phyloP scores from a whole-genome alignment of 2,113 vertebrate species.

The Redunca redunca region DNA sequence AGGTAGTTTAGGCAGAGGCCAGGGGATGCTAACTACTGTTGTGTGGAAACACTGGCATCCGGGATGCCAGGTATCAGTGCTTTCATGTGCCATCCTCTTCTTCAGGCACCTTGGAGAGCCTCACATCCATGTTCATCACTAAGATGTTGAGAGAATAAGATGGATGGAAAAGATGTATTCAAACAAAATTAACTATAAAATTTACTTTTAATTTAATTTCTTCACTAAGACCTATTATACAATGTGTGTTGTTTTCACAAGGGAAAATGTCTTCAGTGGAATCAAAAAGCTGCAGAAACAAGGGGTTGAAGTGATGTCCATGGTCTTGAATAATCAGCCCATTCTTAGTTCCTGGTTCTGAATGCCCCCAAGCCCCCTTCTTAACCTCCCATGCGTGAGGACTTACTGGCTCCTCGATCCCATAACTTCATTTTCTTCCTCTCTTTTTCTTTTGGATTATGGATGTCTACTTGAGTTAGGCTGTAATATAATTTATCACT shows the following conservation, averaged over 20 bases:
- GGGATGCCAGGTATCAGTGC: fast-evolving
- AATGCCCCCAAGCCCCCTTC: not conserved
- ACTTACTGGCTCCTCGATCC: not conserved
- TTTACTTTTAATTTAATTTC: not conserved
- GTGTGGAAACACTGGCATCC: not conserved
- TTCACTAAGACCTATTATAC: not conserved
- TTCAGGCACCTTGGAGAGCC: not conserved
- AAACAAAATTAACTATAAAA: not conserved
- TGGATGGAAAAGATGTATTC: not conserved
- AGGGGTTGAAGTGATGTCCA: not conserved
- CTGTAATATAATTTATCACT: constrained; percentile 27
- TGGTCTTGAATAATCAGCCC: not conserved
- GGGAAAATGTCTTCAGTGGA: not conserved
- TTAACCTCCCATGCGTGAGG: not conserved
- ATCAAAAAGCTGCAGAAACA: not conserved
- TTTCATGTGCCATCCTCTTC: not conserved
- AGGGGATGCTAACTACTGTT: not conserved
- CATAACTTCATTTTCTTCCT: not conserved
- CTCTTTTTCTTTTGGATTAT: constrained; percentile 35
- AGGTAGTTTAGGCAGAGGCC: too few species aligned
- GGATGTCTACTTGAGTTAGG: not conserved
- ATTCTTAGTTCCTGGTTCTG: not conserved
- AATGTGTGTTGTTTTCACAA: not conserved
- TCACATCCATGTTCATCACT: not conserved
- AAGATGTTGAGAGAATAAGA: not conserved